These are phyloP conservation scores for Tragelaphus oryx DNA, from an alignment of 2,797 vertebrate genomes.

Conservation along the genomic window DNA sequence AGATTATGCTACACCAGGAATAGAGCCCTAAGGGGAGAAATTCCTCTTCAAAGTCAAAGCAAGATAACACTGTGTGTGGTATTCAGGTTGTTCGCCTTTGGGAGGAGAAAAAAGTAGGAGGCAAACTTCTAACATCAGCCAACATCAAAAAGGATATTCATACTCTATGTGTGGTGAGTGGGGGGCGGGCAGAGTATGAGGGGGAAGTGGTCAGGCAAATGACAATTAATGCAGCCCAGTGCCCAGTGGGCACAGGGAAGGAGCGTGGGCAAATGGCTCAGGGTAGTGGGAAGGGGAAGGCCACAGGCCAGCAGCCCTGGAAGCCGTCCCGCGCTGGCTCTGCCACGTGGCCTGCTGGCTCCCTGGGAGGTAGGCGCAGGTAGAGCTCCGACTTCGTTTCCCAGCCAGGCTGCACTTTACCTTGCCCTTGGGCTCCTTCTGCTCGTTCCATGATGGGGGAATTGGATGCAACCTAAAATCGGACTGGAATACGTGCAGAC, in stretches of 20 bases:
- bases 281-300: neutral
- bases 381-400: neutral
- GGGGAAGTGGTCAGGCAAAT: neutral
- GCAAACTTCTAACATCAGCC: slow-evolving; percentile 30
- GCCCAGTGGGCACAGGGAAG: neutral
- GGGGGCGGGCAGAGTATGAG: rapidly evolving
- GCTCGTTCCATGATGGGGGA: neutral
- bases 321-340: neutral
- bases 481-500: neutral
- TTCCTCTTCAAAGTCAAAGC: slow-evolving; percentile 20
- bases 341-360: rapidly evolving
- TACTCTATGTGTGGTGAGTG: neutral
- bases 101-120: slow-evolving; percentile 12
- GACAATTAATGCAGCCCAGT: neutral
- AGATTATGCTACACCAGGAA: slow-evolving; percentile 35
- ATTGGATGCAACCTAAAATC: neutral
- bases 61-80: slow-evolving; percentile 52
- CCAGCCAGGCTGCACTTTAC: neutral
- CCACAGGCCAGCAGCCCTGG: neutral
- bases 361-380: neutral
- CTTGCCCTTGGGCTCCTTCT: neutral
- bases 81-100: slow-evolving; percentile 46
- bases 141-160: slow-evolving; percentile 58
- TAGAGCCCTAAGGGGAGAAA: slow-evolving; percentile 33
- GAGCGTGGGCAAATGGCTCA: neutral